Evolutionary conservation across 1,140 invertebrate genomes (phyloP), one percentile per base, ranked within the genome.

Genomic region (Arctopsyche grandis): DNA sequence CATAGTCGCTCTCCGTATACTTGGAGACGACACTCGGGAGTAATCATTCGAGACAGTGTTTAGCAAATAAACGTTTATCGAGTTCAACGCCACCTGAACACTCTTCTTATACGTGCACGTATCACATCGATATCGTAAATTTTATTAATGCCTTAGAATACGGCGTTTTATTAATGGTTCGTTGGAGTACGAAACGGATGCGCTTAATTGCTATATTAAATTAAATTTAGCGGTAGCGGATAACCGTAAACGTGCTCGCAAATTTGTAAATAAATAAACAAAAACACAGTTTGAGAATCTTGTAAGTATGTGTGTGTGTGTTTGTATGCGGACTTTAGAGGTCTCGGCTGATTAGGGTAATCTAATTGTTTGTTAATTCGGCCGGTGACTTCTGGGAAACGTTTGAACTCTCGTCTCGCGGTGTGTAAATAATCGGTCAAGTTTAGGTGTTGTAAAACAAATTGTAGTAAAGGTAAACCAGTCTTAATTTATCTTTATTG

Each of bases 351-450:
- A 38, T 38, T 38, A 38, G 29, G 29, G 56, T 19, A 16, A 21
- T 60, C 56, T 9, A 16, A 60, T 60, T 60, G 56, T 60, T 60
- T 21, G 16, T 19, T 60, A 60, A 60, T 60, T 60, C 9, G 56
- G 9, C 1, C 7, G 29, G 7, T 19, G 21, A 60, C 56, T 60
- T 60, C 56, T 60, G 56, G 56, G 56, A 60, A 60, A 60, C 56
- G 9, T 9, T 60, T 60, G 56, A 60, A 60, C 56, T 60, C 56
- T 60, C n/a, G 12, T 52, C 48, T 38, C 7, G 16, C 3, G 48
- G 48, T 60, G 56, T 60, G 56, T 60, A 60, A 60, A 60, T 60
- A 60, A 60, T 60, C 56, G 56, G 56, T 60, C 56, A 60, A 60
- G 9, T 60, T 60, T 19, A 60, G 56, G 56, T 60, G 56, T 60